Evolutionary conservation across 2,888 invertebrate genomes (phyloP).

Genomic region (Cheilosia grossa): DNA sequence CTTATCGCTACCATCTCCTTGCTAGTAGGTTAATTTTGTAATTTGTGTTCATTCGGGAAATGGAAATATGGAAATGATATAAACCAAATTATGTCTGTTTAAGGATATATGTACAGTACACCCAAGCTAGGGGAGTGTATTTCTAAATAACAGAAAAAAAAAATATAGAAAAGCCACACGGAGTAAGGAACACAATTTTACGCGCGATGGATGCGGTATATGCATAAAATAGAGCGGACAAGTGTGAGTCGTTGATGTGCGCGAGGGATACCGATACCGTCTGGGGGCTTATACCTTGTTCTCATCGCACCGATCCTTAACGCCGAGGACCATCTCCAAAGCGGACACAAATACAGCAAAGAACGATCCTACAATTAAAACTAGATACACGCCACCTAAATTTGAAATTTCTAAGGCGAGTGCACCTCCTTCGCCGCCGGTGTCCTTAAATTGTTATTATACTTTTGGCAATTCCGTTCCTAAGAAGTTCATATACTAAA

Average conservation of each 20-base stretch:
- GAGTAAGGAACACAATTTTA: conserved; percentile 15
- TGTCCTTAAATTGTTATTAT: conserved; percentile 77
- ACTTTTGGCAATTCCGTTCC: conserved; percentile 13
- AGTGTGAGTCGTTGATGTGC: conserved; percentile 23
- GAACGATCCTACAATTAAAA: conserved; percentile 84
- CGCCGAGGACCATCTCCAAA: conserved; percentile 81
- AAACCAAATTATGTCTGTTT: conserved; percentile 44
- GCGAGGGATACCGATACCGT: conserved; percentile 5
- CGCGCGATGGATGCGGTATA: background rate
- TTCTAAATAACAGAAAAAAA: conserved; percentile 25
- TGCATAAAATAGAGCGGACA: conserved; percentile 17
- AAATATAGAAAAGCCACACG: conserved; percentile 29
- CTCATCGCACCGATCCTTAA: conserved; percentile 80
- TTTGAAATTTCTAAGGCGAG: conserved; percentile 86
- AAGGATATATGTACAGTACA: conserved; percentile 48
- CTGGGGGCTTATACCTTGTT: conserved; percentile 77
- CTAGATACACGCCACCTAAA: conserved; percentile 87
- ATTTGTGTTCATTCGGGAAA: conserved; percentile 30
- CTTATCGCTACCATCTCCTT: conserved; percentile 80
- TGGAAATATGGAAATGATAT: conserved; percentile 61
- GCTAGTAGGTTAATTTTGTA: conserved; percentile 57
- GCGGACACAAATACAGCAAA: conserved; percentile 81
- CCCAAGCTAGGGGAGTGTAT: conserved; percentile 36
- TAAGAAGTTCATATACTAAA: background rate
- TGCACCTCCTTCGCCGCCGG: conserved; percentile 81